Evolutionary conservation across 2,888 invertebrate genomes (phyloP).

Genomic region (Thecophora atra): DNA sequence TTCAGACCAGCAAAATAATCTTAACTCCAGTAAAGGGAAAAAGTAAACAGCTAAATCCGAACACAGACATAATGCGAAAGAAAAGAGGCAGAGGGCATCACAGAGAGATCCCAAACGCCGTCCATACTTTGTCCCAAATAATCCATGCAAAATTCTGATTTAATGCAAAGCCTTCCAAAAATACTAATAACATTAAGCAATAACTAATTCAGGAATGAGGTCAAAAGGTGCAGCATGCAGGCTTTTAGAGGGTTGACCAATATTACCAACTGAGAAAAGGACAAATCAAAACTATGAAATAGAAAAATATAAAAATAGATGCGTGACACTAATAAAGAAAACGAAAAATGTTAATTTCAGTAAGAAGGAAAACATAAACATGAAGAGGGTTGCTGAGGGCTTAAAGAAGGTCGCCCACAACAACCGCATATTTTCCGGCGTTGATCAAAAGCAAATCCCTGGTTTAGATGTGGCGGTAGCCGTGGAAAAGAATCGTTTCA

Average conservation of each 20-base stretch:
- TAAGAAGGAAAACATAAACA: conserved; percentile 18
- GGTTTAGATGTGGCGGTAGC: conserved; percentile 28
- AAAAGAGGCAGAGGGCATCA: background rate
- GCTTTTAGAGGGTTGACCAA: background rate
- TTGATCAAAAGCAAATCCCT: conserved; percentile 7
- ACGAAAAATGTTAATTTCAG: conserved; percentile 35
- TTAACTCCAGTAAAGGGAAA: no score
- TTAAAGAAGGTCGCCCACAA: conserved; percentile 37
- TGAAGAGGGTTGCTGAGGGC: background rate
- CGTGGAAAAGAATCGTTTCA: conserved; percentile 1
- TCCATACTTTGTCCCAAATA: background rate
- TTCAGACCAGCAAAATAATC: no score
- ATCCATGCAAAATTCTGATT: conserved; percentile 29
- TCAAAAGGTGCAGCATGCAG: background rate
- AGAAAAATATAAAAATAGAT: conserved; percentile 7
- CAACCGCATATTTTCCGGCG: conserved; percentile 28
- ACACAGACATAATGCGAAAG: background rate
- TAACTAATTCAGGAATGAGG: background rate
- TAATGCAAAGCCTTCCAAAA: conserved; percentile 23
- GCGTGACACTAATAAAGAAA: conserved; percentile 35
- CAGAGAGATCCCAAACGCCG: background rate
- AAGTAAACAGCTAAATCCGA: no score
- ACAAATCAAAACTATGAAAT: background rate
- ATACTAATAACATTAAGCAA: conserved; percentile 16
- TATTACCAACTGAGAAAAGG: background rate